Evolutionary conservation across 2,888 invertebrate genomes (phyloP).

Genomic region (Pemphredon lugubris): DNA sequence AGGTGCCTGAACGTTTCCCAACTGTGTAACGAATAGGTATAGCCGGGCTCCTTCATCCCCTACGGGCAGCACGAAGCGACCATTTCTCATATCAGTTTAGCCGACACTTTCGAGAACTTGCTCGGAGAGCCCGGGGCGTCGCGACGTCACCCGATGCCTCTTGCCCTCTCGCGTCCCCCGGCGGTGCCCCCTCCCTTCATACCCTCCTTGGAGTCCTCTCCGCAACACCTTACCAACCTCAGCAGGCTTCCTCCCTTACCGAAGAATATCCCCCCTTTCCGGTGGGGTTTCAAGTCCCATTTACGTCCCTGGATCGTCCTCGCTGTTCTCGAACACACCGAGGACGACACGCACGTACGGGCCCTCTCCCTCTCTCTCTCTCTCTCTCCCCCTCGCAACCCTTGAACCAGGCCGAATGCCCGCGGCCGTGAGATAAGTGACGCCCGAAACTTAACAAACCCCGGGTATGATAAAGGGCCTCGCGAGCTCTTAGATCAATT

Average conservation of each 20-base stretch:
- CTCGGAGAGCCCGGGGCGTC: constrained; percentile 73
- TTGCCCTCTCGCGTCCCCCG: constrained; percentile 55
- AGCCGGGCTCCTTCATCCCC: constrained; percentile 73
- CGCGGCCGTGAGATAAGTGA: constrained; percentile 76
- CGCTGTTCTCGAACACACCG: background rate
- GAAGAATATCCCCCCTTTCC: constrained; percentile 17
- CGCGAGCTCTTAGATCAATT: constrained; percentile 55
- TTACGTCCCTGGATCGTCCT: constrained; percentile 12
- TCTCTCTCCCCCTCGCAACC: constrained; percentile 22
- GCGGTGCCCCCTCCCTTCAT: constrained; percentile 30
- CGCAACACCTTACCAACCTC: constrained; percentile 47
- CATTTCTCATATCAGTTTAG: constrained; percentile 81
- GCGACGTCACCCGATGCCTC: constrained; percentile 77
- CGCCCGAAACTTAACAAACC: constrained; percentile 77
- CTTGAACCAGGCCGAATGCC: constrained; percentile 54
- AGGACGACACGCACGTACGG: constrained; percentile 10
- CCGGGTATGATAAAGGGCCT: constrained; percentile 53
- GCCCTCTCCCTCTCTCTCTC: constrained; percentile 17
- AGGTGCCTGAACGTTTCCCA: constrained; percentile 70
- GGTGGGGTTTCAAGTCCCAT: constrained; percentile 31
- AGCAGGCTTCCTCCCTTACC: constrained; percentile 30
- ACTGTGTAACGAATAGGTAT: constrained; percentile 75
- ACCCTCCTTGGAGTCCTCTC: constrained; percentile 43
- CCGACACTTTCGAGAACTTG: constrained; percentile 80
- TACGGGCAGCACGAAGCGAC: constrained; percentile 79